Evolutionary conservation across 2,888 invertebrate species (phyloP).

Genomic region (Spisula solida): DNA sequence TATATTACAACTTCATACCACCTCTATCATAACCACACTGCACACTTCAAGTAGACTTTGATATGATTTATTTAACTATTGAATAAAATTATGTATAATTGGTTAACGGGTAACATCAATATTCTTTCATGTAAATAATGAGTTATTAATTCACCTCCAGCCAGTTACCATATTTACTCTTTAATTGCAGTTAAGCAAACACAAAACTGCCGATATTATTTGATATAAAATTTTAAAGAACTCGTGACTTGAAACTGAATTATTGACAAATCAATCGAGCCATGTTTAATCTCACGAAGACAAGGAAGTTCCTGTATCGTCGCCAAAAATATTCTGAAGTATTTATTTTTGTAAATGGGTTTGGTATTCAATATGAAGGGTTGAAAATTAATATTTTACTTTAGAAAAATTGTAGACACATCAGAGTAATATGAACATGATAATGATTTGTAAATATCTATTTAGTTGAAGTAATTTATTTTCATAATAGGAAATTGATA

Average conservation of each 20-base stretch:
- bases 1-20: neutral
- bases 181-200: conserved; percentile 6
- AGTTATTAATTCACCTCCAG: neutral
- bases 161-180: neutral
- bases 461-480: conserved; percentile 9
- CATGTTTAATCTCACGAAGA: neutral
- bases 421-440: neutral
- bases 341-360: conserved; percentile 22
- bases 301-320: conserved; percentile 18
- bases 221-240: neutral
- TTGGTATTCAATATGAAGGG: neutral
- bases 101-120: neutral
- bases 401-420: neutral
- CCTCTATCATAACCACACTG: neutral
- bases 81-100: neutral
- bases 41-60: neutral
- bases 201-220: neutral
- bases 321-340: neutral
- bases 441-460: conserved; percentile 6
- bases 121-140: neutral
- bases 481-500: neutral
- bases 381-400: neutral
- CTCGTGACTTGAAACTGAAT: neutral
- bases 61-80: neutral
- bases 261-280: neutral